Evolutionary conservation across 2,888 invertebrate species (phyloP).

Genomic region (Drosophila quasianomalipes): DNA sequence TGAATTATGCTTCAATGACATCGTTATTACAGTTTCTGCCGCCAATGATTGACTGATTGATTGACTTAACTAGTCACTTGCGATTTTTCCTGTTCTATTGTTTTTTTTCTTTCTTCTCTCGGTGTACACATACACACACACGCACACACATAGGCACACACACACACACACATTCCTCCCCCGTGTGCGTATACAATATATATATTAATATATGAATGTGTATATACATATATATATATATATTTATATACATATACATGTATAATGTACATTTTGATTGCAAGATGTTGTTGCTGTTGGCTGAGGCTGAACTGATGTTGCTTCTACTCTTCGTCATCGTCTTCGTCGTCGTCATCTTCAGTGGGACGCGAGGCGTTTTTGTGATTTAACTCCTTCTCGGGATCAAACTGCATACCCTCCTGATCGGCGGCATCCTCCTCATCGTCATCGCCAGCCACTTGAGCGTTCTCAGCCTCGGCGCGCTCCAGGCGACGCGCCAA

Average conservation of each 20-base stretch:
- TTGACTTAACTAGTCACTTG: conserved; percentile 1
- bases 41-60: conserved; percentile 6
- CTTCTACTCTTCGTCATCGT: conserved; percentile 69
- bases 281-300: conserved; percentile 10
- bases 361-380: conserved; percentile 73
- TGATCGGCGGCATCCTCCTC: conserved; percentile 90
- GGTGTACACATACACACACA: conserved; percentile 1
- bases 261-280: conserved; percentile 40
- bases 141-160: conserved; percentile 3
- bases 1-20: conserved; percentile 41
- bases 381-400: conserved; percentile 82
- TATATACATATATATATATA: conserved; percentile 14
- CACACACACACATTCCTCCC: not conserved
- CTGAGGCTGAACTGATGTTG: conserved; percentile 8
- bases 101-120: not conserved
- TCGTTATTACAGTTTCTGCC: conserved; percentile 5
- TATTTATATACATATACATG: conserved; percentile 8
- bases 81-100: conserved; percentile 17
- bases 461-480: conserved; percentile 96
- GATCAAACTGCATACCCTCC: conserved; percentile 86
- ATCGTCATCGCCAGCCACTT: conserved; percentile 96
- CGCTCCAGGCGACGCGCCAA: conserved; percentile 96
- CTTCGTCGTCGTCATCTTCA: conserved; percentile 63
- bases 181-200: conserved; percentile 5
- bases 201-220: conserved; percentile 1